Evolutionary conservation across 2,888 invertebrate genomes (phyloP).

Genomic region (Chamaedrilus cognettii): DNA sequence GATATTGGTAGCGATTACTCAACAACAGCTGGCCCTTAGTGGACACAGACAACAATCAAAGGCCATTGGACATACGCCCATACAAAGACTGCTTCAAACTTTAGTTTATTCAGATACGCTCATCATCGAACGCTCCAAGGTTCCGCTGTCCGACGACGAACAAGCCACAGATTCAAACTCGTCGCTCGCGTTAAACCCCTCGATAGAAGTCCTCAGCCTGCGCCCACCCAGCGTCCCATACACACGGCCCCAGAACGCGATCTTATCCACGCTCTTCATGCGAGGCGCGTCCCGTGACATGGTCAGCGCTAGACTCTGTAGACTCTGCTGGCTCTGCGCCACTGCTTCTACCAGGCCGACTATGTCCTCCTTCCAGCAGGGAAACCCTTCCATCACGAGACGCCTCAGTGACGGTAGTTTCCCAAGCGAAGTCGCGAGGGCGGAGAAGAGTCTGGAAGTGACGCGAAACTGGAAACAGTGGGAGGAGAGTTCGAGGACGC

Average conservation of each 20-base stretch:
- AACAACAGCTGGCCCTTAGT: too few relatives aligned
- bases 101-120: background rate
- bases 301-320: background rate
- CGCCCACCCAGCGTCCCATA: background rate
- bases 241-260: background rate
- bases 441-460: background rate
- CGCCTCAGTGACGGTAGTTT: background rate
- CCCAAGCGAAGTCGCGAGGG: background rate
- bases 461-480: background rate
- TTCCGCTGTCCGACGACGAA: background rate
- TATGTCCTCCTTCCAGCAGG: background rate
- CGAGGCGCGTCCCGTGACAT: background rate
- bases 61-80: too few relatives aligned
- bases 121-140: background rate
- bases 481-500: background rate
- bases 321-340: background rate
- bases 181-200: background rate
- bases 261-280: background rate
- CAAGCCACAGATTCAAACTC: background rate
- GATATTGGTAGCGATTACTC: too few relatives aligned
- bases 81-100: too few relatives aligned
- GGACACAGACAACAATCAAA: too few relatives aligned
- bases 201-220: background rate
- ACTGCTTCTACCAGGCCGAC: background rate
- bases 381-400: background rate